Base-by-base conservation (phyloP, 2,888 invertebrate species). In the Andrena chrysosceles region DNA sequence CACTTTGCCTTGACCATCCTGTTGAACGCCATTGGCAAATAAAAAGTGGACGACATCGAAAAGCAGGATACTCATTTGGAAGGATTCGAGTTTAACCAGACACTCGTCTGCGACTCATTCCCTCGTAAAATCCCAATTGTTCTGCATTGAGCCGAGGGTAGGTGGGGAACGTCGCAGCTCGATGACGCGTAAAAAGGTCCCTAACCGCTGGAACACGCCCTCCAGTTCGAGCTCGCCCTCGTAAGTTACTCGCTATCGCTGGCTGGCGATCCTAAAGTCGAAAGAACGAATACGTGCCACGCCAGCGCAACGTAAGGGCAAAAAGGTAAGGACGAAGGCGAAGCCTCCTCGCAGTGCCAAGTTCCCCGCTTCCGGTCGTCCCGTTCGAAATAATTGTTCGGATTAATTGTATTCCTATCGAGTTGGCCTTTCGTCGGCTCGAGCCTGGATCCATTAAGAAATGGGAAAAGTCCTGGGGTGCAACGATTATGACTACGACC, bases 391-490 rank as follows among this genome's bases (percentile, higher is more conserved):
- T 90, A 90, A 90, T 90, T 89, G 85, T 87, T 90, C 66, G 81
- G 81, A 89, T 87, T 90, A 90, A 90, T 89, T 89, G 89, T 87
- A 85, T 85, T 83, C 77, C 84, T 78, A 83, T 83, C 79, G 86
- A 77, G 83, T 81, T 82, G 33, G 71, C 72, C 35, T 70, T 63
- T 82, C 76, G 78, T 67, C 71, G 81, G 33, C 67, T 67, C 62
- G 63, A 56, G 79, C 7, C 71, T 66, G 66, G 74, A 83, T 84
- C 86, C 83, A 87, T 89, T 87, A 89, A 86, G 85, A 87, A 71
- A 82, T 78, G 79, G 83, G 62, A 84, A 62, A 79, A 84, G 76
- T 81, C 74, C 69, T 80, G 10, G 78, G 79, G 63, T 35, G 87
- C 81, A 62, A 77, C 78, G 87, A 83, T 80, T 75, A 77, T 70